Evolutionary conservation across 1,140 invertebrate genomes (phyloP), one percentile per base, ranked within the genome.

Genomic region (Stenopsyche tienmushanensis): DNA sequence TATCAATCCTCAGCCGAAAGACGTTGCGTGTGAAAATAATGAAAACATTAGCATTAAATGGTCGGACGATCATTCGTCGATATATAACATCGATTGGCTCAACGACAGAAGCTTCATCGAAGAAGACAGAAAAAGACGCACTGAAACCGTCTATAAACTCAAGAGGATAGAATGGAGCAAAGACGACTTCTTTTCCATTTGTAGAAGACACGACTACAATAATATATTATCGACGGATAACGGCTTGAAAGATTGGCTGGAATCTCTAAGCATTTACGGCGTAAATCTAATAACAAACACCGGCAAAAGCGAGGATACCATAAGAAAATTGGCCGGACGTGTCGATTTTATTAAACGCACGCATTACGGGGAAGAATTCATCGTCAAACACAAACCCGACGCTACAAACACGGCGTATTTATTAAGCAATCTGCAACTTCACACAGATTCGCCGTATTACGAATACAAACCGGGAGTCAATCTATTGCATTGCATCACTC

Each of bases 391-490:
- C 42, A 86, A 88, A 60, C 75, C 79, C 3, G 84, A 84, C 25
- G 85, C 88, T 3, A 86, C 82, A 67, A 90, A 90, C 71, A 83
- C 88, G 1, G 88, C 88, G 8, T 90, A 90, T 67, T 77, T 87
- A 13, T 83, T 83, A 1, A 80, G 80, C 59, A 80, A 83, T 39
- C 77, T 90, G 58, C 86, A 87, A 66, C 76, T 89, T 55, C 87
- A 90, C 71, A 85, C 84, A 3, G 87, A 89, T 73, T 77, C 90
- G 53, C 88, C 88, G 1, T 90, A 89, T 71, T 90, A 90, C 71
- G 84, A 87, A 70, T 88, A 89, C 71, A 86, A 83, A 64, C 88
- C 88, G 0, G 86, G 87, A 57, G 83, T 84, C 0, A 88, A 87
- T 67, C 74, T 89, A 54, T 74, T 90, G 3, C 88, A 90, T 67